Conservation (phyloP, 2,888 invertebrate genomes). For the Stegophylla sp. region DNA sequence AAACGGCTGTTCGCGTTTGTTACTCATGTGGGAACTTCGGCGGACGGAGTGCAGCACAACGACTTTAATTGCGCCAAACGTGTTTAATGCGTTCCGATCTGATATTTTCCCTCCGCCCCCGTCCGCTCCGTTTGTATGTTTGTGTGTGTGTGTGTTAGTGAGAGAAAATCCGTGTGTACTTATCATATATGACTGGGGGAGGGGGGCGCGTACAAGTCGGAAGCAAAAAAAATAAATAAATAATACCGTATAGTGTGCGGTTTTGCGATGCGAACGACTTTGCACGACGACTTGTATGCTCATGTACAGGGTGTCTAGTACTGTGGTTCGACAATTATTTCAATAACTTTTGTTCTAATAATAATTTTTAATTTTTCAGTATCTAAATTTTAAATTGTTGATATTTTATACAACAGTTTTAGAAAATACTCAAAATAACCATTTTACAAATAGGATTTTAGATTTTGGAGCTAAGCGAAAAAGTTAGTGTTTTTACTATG, state of each 20-base stretch:
- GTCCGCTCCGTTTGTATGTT: neutral
- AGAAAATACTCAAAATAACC: too few species aligned
- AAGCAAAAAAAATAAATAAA: constrained; percentile 8
- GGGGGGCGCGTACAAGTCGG: neutral
- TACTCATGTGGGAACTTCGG: constrained; percentile 41
- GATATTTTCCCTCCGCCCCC: constrained; percentile 8
- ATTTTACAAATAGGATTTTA: too few species aligned
- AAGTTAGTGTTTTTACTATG: too few species aligned
- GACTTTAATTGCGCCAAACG: constrained; percentile 55
- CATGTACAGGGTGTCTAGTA: too few species aligned
- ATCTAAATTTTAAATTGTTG: too few species aligned
- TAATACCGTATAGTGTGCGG: neutral
- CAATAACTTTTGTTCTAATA: too few species aligned
- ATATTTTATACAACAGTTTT: too few species aligned
- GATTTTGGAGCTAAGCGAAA: too few species aligned
- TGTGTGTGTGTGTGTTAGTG: neutral
- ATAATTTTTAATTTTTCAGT: too few species aligned
- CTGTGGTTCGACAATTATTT: too few species aligned
- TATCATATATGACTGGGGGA: neutral
- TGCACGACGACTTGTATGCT: too few species aligned
- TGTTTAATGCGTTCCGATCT: constrained; percentile 44
- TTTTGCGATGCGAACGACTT: neutral
- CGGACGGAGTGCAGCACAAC: neutral
- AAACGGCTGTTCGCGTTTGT: constrained; percentile 37
- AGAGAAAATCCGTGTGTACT: neutral